These are phyloP conservation scores for Nothura maculosa DNA, from an alignment of 2,797 vertebrate species.

Conservation along the genomic window DNA sequence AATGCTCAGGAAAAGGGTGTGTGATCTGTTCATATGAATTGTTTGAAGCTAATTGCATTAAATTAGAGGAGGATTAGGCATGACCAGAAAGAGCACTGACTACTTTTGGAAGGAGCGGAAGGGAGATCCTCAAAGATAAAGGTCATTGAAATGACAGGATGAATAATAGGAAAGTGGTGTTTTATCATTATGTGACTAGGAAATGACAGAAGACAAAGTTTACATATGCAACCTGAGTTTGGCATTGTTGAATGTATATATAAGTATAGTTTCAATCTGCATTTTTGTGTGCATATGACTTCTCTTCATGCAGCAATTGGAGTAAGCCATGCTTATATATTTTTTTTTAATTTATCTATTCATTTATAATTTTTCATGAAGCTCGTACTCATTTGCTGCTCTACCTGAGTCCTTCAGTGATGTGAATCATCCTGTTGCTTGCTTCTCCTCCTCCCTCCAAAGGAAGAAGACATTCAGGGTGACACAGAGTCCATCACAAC, in stretches of 20 bases:
- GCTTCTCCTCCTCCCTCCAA: background rate
- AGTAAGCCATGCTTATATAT: background rate
- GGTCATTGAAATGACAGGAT: background rate
- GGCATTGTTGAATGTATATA: background rate
- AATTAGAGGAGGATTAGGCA: background rate
- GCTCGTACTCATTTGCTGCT: background rate
- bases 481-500: background rate
- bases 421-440: background rate
- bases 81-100: accelerated
- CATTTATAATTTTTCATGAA: background rate
- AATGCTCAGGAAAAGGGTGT: background rate
- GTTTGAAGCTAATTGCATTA: background rate
- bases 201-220: background rate
- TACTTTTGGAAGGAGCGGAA: background rate
- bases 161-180: background rate
- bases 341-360: background rate
- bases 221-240: background rate
- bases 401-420: background rate
- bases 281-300: background rate
- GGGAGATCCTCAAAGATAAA: background rate
- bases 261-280: background rate
- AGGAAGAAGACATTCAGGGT: background rate
- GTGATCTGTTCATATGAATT: background rate
- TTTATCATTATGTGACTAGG: background rate
- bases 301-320: accelerated